Conservation (phyloP, 2,113 vertebrate genomes). For the Calyptomena viridis region DNA sequence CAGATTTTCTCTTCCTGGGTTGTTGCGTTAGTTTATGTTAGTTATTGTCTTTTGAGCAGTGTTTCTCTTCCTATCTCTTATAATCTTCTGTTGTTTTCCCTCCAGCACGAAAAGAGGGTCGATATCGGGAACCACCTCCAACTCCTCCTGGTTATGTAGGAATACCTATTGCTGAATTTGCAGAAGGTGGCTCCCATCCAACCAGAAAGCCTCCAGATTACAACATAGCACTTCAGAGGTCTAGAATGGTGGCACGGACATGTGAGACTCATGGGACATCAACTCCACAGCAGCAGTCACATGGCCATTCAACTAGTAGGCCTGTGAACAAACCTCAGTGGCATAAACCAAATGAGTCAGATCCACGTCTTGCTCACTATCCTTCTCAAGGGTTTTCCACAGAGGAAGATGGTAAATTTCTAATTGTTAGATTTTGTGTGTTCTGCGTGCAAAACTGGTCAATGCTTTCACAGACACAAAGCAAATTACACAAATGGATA, state of each 20-base stretch:
- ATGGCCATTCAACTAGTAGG: conserved; percentile 69
- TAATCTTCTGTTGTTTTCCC: conserved; percentile 14
- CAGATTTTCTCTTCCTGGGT: not conserved
- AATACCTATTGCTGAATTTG: conserved; percentile 90
- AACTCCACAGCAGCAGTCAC: conserved; percentile 57
- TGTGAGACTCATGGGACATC: conserved; percentile 77
- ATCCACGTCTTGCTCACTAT: conserved; percentile 76
- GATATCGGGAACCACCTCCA: conserved; percentile 93
- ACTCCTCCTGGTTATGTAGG: conserved; percentile 95
- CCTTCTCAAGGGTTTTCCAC: conserved; percentile 75
- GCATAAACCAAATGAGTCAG: conserved; percentile 80
- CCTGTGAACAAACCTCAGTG: conserved; percentile 77
- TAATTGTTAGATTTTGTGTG: not conserved
- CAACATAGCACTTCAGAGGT: conserved; percentile 93
- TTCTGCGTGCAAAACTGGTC: not conserved
- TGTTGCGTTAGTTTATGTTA: not conserved
- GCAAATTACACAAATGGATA: not conserved
- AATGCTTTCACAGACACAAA: not conserved
- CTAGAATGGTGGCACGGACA: conserved; percentile 90
- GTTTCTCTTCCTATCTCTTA: not conserved
- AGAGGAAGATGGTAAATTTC: conserved; percentile 91
- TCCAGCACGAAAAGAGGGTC: conserved; percentile 90
- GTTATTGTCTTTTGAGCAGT: not conserved
- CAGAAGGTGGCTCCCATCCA: conserved; percentile 81
- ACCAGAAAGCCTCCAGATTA: conserved; percentile 94